Evolutionary conservation across 30 jellyfish, hydroid and myxozoan species (phyloP).

Genomic region (Cassiopea andromeda): DNA sequence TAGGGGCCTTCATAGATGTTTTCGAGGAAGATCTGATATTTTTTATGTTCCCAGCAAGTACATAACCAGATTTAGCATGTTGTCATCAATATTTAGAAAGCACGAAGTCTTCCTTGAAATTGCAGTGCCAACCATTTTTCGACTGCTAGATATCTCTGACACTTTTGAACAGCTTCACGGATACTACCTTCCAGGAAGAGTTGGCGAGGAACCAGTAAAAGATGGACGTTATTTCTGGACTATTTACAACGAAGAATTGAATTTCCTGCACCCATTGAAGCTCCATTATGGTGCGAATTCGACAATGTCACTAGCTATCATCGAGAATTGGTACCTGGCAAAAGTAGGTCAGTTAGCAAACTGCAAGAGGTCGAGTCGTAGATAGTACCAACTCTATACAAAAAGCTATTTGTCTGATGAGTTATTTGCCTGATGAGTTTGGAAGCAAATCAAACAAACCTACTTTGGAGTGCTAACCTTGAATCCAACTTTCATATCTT

Average conservation of each 20-base stretch:
- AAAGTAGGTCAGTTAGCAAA: constrained; percentile 34
- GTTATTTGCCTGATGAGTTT: no score
- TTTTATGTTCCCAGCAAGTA: constrained; percentile 81
- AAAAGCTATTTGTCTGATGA: no score
- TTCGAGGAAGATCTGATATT: constrained; percentile 96
- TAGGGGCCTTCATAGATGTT: constrained; percentile 70
- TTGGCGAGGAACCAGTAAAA: constrained; percentile 78
- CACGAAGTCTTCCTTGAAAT: constrained; percentile 93
- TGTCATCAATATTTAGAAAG: constrained; percentile 77
- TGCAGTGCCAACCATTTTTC: constrained; percentile 94
- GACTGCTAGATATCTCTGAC: constrained; percentile 68
- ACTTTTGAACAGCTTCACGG: constrained; percentile 76
- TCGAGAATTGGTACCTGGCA: constrained; percentile 57
- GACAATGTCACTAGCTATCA: constrained; percentile 56
- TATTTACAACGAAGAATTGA: constrained; percentile 67
- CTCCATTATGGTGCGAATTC: constrained; percentile 74
- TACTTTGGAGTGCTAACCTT: no score
- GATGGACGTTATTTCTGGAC: constrained; percentile 81
- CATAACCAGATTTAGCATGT: constrained; percentile 48
- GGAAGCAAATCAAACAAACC: no score
- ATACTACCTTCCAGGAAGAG: constrained; percentile 91
- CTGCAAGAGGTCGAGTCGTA: background rate
- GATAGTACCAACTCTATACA: background rate
- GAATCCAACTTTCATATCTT: no score
- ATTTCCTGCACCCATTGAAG: constrained; percentile 90